Percentiles rank a stretch among this genome's conserved stretches.
phyloP scores from a whole-genome alignment of 2,888 invertebrate species.

The Harpalus rufipes region DNA sequence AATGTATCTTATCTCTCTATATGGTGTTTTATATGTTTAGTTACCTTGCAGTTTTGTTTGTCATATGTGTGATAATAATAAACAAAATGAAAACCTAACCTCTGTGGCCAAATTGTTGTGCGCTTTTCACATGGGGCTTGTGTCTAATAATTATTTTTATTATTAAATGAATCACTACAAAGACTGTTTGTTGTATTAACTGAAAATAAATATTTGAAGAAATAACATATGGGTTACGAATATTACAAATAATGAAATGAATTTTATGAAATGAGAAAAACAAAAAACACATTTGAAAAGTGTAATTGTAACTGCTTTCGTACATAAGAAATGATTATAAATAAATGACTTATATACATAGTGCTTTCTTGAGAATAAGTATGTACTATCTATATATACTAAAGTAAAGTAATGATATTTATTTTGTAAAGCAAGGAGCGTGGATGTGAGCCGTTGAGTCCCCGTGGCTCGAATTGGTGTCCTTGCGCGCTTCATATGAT shows the following conservation, averaged over 20 bases:
- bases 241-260: constrained; percentile 59
- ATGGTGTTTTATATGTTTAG: constrained; percentile 24
- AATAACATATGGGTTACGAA: constrained; percentile 59
- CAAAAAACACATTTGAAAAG: constrained; percentile 41
- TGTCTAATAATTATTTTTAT: constrained; percentile 45
- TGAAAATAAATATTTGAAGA: constrained; percentile 60
- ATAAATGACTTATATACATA: constrained; percentile 70
- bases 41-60: constrained; percentile 26
- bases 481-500: constrained; percentile 52
- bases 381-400: constrained; percentile 68
- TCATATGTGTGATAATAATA: constrained; percentile 51
- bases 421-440: constrained; percentile 55
- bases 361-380: constrained; percentile 72
- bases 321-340: constrained; percentile 66
- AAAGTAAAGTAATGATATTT: constrained; percentile 55
- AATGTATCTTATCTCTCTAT: constrained; percentile 9
- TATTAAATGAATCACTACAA: constrained; percentile 61
- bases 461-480: background rate
- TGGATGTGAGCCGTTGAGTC: background rate
- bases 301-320: constrained; percentile 67
- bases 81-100: constrained; percentile 48
- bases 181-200: constrained; percentile 67
- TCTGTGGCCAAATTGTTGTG: constrained; percentile 62
- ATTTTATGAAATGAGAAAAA: constrained; percentile 51
- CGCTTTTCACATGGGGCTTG: constrained; percentile 65